Evolutionary conservation across 2,113 vertebrate genomes (phyloP), one percentile per base, ranked within the genome.

Genomic region (Corapipo altera): DNA sequence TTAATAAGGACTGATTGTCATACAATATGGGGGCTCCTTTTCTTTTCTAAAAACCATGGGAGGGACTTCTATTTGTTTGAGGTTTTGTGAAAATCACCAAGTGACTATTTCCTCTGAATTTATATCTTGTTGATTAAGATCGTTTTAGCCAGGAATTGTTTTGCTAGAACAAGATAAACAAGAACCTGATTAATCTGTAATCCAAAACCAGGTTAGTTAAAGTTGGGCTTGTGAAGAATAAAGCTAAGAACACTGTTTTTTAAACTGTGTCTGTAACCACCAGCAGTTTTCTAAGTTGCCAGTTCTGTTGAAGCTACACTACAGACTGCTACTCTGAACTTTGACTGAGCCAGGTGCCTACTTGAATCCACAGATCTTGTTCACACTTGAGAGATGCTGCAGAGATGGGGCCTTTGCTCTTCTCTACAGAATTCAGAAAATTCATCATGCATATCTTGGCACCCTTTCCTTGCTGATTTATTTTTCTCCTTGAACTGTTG

Each of bases 391-490:
- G 49, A 86, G 28, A 24, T 46, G 48, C 2, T 73, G 46, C 35
- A 93, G 46, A 83, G 18, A 49, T 83, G 46, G 23, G 16, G 6
- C 39, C 22, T 90, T 39, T 83, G 54, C 46, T 70, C 49, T 70
- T 85, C 54, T 72, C 22, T 33, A 4, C 8, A 70, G 37, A 66
- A 77, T 59, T 67, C 51, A 71, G 33, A 62, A 88, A 67, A 91
- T 52, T 27, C n/a, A 20, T 67, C 48, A 21, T 43, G 15, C n/a
- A 18, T 30, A 26, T 62, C 41, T 70, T 0, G 0, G 20, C n/a
- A 43, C 16, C 23, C 8, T 74, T 11, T 74, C 65, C 39, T 78
- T 52, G 23, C 9, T 85, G 39, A 65, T 85, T 22, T 76, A 32
- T 64, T 64, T 86, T 71, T 5, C 27, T 81, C 15, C 73, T 74